Evolutionary conservation across 2,797 vertebrate species (phyloP).

Genomic region (Chanos chanos): DNA sequence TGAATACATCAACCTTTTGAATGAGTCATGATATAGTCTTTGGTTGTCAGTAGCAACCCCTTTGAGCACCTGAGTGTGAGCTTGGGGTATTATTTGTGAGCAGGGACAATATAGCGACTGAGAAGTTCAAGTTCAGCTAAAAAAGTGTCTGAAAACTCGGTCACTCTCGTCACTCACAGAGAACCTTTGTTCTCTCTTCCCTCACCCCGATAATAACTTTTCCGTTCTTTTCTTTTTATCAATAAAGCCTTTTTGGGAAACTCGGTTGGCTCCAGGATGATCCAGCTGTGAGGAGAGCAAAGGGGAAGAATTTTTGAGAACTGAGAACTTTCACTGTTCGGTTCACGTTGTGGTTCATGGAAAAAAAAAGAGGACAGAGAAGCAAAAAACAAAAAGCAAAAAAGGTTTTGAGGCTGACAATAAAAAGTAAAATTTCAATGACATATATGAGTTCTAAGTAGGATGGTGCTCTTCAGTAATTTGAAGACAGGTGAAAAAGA

Average conservation of each 20-base stretch:
- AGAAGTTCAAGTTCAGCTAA: too few species aligned
- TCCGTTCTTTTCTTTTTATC: too few species aligned
- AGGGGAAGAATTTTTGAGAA: too few species aligned
- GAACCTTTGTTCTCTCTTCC: background rate
- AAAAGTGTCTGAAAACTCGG: too few species aligned
- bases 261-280: background rate
- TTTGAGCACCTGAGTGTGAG: too few species aligned
- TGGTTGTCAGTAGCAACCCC: background rate
- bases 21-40: background rate
- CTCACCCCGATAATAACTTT: background rate
- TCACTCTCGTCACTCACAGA: too few species aligned
- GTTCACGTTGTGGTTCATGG: background rate
- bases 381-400: background rate
- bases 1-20: background rate
- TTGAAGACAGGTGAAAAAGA: slow-evolving; percentile 18
- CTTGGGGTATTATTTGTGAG: too few species aligned
- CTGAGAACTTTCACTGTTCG: too few species aligned
- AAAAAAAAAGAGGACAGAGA: background rate
- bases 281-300: background rate
- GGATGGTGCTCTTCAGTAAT: slow-evolving; percentile 13
- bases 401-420: too few species aligned
- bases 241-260: background rate
- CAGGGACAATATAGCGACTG: too few species aligned
- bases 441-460: too few species aligned
- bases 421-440: too few species aligned